Conservation (phyloP, 2,797 vertebrate genomes). For the Gymnothorax reevesii region DNA sequence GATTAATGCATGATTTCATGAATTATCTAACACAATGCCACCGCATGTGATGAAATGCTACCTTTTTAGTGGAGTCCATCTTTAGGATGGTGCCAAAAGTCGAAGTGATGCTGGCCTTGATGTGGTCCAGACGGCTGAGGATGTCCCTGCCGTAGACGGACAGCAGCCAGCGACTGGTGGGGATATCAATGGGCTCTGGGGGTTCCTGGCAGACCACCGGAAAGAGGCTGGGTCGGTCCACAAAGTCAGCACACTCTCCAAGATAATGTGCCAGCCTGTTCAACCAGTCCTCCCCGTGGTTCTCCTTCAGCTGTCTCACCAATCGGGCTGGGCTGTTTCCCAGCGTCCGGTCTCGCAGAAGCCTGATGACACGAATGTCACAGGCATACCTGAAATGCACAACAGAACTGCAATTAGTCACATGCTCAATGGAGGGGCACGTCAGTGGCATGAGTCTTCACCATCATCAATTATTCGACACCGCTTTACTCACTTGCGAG, state of each 20-base stretch:
- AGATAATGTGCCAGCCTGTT: conserved; percentile 15
- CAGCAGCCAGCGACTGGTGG: conserved; percentile 32
- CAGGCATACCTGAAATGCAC: conserved; percentile 39
- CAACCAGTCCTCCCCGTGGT: background rate
- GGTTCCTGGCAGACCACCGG: conserved; percentile 18
- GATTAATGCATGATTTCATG: no score
- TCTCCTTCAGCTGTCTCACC: conserved; percentile 25
- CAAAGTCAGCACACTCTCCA: conserved; percentile 23
- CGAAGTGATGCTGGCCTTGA: conserved; percentile 30
- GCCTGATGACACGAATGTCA: conserved; percentile 30
- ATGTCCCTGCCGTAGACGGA: conserved; percentile 38
- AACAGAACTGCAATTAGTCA: background rate
- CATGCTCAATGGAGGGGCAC: background rate
- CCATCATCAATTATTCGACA: background rate
- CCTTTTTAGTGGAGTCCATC: conserved; percentile 40
- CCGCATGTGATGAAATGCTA: background rate
- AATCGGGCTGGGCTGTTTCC: conserved; percentile 36
- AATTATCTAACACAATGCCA: no score
- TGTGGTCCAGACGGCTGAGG: conserved; percentile 33
- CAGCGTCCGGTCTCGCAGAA: conserved; percentile 29
- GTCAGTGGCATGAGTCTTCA: background rate
- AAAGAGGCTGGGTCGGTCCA: background rate
- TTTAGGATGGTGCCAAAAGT: conserved; percentile 27
- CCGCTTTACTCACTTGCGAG: background rate
- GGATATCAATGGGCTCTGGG: conserved; percentile 25